These are phyloP conservation scores for Parambassis ranga DNA, from an alignment of 2,797 vertebrate genomes.

Conservation along the genomic window DNA sequence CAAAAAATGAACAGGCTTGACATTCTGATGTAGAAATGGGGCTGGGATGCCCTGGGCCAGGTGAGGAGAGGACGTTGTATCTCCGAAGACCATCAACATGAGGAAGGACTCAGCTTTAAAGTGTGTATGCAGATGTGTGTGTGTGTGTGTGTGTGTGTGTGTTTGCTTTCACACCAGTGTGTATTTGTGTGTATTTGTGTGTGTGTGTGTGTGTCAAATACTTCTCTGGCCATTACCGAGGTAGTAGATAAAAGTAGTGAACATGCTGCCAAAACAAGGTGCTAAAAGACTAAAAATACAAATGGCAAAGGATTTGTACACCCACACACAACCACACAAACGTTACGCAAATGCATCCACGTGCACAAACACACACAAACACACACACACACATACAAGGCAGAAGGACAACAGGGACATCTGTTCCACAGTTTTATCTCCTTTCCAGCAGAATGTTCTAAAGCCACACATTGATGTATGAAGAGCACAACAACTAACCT, in stretches of 20 bases:
- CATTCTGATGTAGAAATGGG: conserved; percentile 59
- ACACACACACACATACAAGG: conserved; percentile 5
- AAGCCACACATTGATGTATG: conserved; percentile 32
- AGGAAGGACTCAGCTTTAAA: conserved; percentile 60
- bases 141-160: background rate
- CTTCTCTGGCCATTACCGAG: conserved; percentile 60
- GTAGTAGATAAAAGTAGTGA: conserved; percentile 63
- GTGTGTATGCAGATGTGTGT: conserved; percentile 37
- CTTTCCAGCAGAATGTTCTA: conserved; percentile 42
- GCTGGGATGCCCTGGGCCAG: conserved; percentile 44
- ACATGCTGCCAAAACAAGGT: conserved; percentile 74
- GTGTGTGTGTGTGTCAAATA: conserved; percentile 34
- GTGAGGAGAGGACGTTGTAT: conserved; percentile 54
- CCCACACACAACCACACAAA: conserved; percentile 5
- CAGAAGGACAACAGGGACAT: conserved; percentile 64
- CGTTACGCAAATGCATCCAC: background rate
- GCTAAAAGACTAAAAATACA: conserved; percentile 71
- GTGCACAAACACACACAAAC: background rate
- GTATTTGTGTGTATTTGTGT: background rate
- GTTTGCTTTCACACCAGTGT: background rate
- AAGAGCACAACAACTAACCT: conserved; percentile 40
- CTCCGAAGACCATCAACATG: conserved; percentile 65
- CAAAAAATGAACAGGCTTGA: conserved; percentile 56
- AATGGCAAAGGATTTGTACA: conserved; percentile 45
- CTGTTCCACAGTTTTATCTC: conserved; percentile 60